Base-by-base conservation (phyloP, 92 coral and sea anemone genomes). In the Palythoa heliodiscus region DNA sequence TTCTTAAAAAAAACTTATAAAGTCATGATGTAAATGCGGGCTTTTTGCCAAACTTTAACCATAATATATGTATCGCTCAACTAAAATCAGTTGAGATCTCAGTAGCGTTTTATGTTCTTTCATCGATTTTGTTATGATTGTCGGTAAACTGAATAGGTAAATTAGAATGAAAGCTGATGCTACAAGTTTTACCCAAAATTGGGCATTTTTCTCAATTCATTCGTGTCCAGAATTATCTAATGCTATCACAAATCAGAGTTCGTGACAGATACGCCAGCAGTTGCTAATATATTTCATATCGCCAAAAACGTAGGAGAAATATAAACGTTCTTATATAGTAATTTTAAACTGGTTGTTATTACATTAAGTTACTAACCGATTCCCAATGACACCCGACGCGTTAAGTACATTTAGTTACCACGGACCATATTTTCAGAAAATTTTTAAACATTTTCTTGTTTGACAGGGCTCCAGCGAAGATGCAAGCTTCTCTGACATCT, bases 381-480 rank as follows among this genome's bases (percentile, higher is more conserved):
- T 19, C 29, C 76, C 25, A 13, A 19, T 22, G 54, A 37, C 39
- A 20, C 73, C 73, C 24, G 54, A 29, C 73, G 39, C 60, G 40
- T 16, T 24, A 80, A 47, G n/a, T 3, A 37, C 63, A 50, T 5
- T 55, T 25, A 24, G 68, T 70, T 38, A 12, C 43, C 76, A 52
- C 60, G 73, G 58, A 23, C 58, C 86, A 76, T n/a, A 37, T 74
- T 82, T 82, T 69, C 52, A 16, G 24, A 23, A 66, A 43, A 80
- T 38, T 47, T 50, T 63, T 16, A 64, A 64, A n/a, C 43, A 1
- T 13, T 48, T 80, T 3, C 64, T 80, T 24, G 0, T 61, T 69
- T 63, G 73, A 54, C 87, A 92, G 98, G 91, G 91, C 43, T 94
- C 98, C 11, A 94, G 93, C 87, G 98, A 94, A 48, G 98, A 94